phyloP scores from a whole-genome alignment of 2,888 invertebrate species.

The Caenorhabditis angaria region DNA sequence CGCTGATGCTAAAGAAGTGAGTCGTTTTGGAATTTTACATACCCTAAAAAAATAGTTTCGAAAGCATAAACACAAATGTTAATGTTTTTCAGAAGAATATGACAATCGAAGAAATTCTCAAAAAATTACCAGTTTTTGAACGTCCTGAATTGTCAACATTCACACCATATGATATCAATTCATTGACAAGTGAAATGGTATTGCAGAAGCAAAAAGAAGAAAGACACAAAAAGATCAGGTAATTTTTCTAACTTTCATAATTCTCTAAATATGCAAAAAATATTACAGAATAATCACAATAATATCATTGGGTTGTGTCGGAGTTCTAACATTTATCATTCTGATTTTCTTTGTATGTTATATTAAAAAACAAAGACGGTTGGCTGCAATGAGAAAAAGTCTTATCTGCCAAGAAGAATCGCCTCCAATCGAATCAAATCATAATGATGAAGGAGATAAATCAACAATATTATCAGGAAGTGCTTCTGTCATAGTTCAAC shows the following conservation, averaged over 20 bases:
- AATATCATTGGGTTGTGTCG: conserved; percentile 64
- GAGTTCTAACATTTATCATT: conserved; percentile 57
- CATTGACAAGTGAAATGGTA: conserved; percentile 64
- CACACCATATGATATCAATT: conserved; percentile 69
- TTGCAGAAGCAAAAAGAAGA: conserved; percentile 48
- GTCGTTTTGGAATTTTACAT: not conserved
- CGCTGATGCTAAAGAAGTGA: conserved; percentile 31
- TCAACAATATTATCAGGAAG: not conserved
- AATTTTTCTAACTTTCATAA: not conserved
- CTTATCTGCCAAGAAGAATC: not conserved
- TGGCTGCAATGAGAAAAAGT: not conserved
- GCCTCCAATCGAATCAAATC: conserved; percentile 9
- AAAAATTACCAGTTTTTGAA: conserved; percentile 67
- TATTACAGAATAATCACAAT: conserved; percentile 56
- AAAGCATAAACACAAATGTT: not conserved
- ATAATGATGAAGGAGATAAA: too few relatives aligned
- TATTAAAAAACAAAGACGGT: conserved; percentile 39
- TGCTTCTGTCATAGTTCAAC: not conserved
- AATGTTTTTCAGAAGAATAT: conserved; percentile 45
- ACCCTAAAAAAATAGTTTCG: too few relatives aligned
- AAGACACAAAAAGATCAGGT: conserved; percentile 40
- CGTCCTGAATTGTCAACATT: conserved; percentile 63
- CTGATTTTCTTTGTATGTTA: conserved; percentile 76
- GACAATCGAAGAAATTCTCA: conserved; percentile 65
- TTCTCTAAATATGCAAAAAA: not conserved